phyloP scores from a whole-genome alignment of 2,797 vertebrate genomes.

The Helostoma temminkii region DNA sequence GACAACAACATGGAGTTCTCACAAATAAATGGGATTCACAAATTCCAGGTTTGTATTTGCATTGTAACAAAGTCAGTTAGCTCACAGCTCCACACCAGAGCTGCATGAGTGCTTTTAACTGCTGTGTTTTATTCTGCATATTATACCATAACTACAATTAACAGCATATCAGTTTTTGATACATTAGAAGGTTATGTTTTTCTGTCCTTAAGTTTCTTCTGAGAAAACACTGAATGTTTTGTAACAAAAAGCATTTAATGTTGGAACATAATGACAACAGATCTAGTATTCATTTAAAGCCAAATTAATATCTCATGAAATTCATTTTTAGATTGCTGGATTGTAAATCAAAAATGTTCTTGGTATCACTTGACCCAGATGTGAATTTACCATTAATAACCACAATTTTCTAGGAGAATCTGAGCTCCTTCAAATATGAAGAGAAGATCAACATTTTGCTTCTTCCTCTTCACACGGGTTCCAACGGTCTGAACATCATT shows the following conservation, averaged over 20 bases:
- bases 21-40: conserved; percentile 96
- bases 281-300: too few species aligned
- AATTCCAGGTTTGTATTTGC: conserved; percentile 90
- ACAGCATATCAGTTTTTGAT: too few species aligned
- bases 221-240: too few species aligned
- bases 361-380: background rate
- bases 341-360: background rate
- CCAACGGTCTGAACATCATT: conserved; percentile 97
- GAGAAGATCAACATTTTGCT: conserved; percentile 97
- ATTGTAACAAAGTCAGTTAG: background rate
- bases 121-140: too few species aligned
- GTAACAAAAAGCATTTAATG: too few species aligned
- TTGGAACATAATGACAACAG: too few species aligned
- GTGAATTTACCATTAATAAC: background rate
- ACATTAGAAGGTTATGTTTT: too few species aligned
- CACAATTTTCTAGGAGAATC: conserved; percentile 88
- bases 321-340: too few species aligned
- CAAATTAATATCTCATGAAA: too few species aligned
- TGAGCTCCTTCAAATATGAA: conserved; percentile 95
- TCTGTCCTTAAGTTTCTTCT: too few species aligned
- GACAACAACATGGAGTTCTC: conserved; percentile 98
- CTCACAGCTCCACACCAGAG: rapidly evolving
- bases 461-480: conserved; percentile 97
- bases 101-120: background rate
- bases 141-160: too few species aligned